A percentile compares a stretch with the other conserved stretches of the same genome.
phyloP scores from a whole-genome alignment of 2,797 vertebrate species.

The Alca torda region DNA sequence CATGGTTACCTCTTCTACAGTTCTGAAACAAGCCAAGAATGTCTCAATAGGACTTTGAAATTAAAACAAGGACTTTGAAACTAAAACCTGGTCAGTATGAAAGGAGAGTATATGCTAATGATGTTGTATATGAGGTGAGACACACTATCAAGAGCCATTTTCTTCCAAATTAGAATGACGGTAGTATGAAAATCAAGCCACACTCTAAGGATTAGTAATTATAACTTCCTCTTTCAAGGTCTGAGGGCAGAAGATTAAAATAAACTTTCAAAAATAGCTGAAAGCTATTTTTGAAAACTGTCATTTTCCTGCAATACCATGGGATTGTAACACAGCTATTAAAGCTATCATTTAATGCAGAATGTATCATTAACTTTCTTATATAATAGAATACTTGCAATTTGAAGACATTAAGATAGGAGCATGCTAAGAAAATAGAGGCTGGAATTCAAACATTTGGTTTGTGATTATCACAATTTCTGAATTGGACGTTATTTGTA shows the following conservation, averaged over 20 bases:
- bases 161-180: neutral
- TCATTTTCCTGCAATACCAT: neutral
- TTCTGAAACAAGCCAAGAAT: neutral
- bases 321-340: neutral
- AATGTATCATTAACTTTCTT: neutral
- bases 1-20: neutral
- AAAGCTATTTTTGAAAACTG: neutral
- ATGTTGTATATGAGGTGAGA: neutral
- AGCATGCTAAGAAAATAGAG: neutral
- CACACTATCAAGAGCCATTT: neutral
- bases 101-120: neutral
- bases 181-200: neutral
- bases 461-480: neutral
- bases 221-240: neutral
- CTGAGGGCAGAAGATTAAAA: neutral
- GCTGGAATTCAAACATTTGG: neutral
- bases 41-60: neutral
- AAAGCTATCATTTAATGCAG: neutral
- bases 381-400: neutral
- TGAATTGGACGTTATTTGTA: neutral
- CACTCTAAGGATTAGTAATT: neutral
- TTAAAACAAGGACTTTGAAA: neutral
- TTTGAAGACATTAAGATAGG: neutral
- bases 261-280: neutral
- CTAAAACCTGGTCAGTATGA: neutral